phyloP scores from a whole-genome alignment of 2,888 invertebrate genomes.

The Caenorhabditis sp. region DNA sequence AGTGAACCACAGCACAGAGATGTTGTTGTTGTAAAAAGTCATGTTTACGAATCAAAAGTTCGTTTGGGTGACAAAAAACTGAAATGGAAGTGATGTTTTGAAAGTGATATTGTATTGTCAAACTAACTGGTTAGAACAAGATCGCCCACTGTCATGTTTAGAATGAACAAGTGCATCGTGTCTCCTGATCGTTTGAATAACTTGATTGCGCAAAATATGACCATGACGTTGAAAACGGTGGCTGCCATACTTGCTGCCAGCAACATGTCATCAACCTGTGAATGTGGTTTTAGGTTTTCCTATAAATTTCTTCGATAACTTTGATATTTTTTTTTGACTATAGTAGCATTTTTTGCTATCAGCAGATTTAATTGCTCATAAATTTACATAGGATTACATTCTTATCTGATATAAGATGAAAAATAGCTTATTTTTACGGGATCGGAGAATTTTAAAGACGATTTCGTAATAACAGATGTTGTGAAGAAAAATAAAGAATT shows the following conservation, averaged over 20 bases:
- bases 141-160: conserved; percentile 70
- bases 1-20: conserved; percentile 66
- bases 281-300: too few species aligned
- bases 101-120: background rate
- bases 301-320: background rate
- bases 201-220: conserved; percentile 70
- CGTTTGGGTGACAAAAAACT: conserved; percentile 71
- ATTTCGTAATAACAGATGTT: too few species aligned
- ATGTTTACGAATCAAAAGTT: conserved; percentile 69
- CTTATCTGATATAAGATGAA: too few species aligned
- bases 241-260: conserved; percentile 69
- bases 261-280: conserved; percentile 68
- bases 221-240: conserved; percentile 70
- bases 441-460: background rate
- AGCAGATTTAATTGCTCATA: too few species aligned
- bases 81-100: conserved; percentile 15
- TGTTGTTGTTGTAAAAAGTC: conserved; percentile 65
- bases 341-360: background rate
- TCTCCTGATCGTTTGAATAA: conserved; percentile 65
- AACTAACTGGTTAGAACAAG: conserved; percentile 65
- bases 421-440: too few species aligned
- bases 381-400: too few species aligned
- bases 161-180: conserved; percentile 70
- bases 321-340: too few species aligned
- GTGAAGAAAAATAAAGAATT: too few species aligned